These are phyloP conservation scores for Neodon shergylaensis DNA, from an alignment of 2,113 vertebrate genomes.

Conservation along the genomic window DNA sequence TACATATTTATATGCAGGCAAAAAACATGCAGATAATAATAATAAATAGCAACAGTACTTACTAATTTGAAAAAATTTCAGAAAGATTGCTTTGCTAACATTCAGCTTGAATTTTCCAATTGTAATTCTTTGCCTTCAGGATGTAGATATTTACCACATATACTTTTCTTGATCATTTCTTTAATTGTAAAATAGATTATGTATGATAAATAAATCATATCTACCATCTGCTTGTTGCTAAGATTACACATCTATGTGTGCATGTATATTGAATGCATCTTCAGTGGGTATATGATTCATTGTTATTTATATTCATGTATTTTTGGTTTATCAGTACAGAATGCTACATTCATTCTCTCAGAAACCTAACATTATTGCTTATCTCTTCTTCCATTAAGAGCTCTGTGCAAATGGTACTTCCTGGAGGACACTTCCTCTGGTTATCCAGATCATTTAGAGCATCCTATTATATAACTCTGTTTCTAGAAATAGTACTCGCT, in stretches of 20 bases:
- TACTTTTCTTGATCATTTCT: neutral
- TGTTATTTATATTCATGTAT: neutral
- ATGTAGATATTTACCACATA: neutral
- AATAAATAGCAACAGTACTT: neutral
- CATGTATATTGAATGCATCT: neutral
- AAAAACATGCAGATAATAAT: neutral
- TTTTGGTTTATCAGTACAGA: constrained; percentile 3
- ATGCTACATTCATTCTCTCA: neutral
- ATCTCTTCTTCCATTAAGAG: neutral
- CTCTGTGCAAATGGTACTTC: neutral
- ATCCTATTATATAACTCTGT: neutral
- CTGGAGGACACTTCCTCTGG: neutral
- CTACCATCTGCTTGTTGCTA: neutral
- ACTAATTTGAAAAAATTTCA: neutral
- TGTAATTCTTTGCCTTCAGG: neutral
- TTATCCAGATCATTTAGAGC: neutral
- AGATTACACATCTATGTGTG: neutral
- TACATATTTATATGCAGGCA: neutral
- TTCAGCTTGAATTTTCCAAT: constrained; percentile 6
- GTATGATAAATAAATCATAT: neutral
- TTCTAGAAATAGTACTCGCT: neutral
- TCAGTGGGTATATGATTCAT: neutral
- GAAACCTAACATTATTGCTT: neutral
- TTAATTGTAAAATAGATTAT: neutral
- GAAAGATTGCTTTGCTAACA: neutral